Evolutionary conservation across 2,113 vertebrate genomes (phyloP).

Genomic region (Sinosuthora webbiana): DNA sequence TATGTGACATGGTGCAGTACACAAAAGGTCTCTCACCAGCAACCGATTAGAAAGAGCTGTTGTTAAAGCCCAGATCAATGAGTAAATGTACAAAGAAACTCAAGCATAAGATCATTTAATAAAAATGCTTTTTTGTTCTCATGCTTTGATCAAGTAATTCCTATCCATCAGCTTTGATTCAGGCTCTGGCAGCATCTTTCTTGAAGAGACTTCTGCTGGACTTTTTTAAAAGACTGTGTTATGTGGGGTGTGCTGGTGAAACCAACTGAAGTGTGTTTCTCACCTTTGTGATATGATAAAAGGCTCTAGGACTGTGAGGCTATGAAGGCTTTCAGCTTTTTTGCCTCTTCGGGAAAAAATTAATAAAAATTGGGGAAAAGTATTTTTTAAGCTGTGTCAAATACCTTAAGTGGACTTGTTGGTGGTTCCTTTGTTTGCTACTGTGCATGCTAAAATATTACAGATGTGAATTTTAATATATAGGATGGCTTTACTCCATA

Average conservation of each 20-base stretch:
- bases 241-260: not conserved
- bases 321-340: not conserved
- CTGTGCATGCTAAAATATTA: not conserved
- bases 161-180: not conserved
- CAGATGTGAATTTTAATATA: not conserved
- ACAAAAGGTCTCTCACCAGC: not conserved
- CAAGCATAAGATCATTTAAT: not conserved
- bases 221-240: not conserved
- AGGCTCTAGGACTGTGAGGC: not conserved
- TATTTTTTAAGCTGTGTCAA: not conserved
- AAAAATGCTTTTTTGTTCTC: not conserved
- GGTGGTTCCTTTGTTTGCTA: not conserved
- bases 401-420: not conserved
- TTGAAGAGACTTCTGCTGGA: not conserved
- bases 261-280: not conserved
- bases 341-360: not conserved
- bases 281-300: not conserved
- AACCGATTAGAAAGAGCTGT: not conserved
- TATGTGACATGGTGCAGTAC: not conserved
- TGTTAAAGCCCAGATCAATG: not conserved
- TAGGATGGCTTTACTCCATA: not conserved
- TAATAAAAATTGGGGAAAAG: not conserved
- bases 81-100: not conserved
- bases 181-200: not conserved
- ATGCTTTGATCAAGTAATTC: not conserved